phyloP scores from a whole-genome alignment of 2,888 invertebrate species.

The Falcaria lacertinaria region DNA sequence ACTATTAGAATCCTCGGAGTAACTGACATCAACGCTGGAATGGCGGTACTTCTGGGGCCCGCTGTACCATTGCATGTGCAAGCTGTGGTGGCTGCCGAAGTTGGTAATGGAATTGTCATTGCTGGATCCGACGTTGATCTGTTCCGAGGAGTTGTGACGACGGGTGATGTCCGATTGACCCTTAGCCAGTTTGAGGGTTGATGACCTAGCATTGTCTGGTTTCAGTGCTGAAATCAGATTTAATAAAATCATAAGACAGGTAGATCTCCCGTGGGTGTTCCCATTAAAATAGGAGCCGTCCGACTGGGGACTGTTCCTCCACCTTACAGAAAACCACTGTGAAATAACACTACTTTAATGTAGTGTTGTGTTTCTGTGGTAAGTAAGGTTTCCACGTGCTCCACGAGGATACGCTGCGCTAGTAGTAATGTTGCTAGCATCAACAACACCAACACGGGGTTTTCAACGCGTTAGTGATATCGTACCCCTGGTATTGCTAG shows the following conservation, averaged over 20 bases:
- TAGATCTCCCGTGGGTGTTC: no score
- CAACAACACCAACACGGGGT: no score
- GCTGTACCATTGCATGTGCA: conserved; percentile 63
- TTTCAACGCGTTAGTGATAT: no score
- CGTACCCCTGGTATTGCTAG: no score
- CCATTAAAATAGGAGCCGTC: no score
- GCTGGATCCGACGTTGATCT: conserved; percentile 48
- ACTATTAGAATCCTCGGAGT: conserved; percentile 85
- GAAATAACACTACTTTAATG: no score
- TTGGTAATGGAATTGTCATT: conserved; percentile 59
- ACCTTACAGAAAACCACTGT: no score
- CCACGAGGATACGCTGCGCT: no score
- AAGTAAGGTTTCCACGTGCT: no score
- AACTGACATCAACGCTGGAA: conserved; percentile 73
- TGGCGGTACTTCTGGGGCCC: conserved; percentile 52
- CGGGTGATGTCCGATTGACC: conserved; percentile 80
- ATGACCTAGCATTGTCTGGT: conserved; percentile 53
- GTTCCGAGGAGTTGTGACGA: conserved; percentile 69
- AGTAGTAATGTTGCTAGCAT: no score
- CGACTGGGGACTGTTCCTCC: no score
- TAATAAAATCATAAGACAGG: conserved; percentile 22
- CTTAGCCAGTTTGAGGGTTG: conserved; percentile 60
- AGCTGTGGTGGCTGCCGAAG: conserved; percentile 66
- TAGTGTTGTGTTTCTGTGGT: no score
- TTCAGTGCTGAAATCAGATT: conserved; percentile 48